A percentile compares a stretch with the other conserved stretches of the same genome.
These are phyloP conservation scores for Pemphigus obesinymphae DNA, from an alignment of 1,140 invertebrate species.

Conservation along the genomic window DNA sequence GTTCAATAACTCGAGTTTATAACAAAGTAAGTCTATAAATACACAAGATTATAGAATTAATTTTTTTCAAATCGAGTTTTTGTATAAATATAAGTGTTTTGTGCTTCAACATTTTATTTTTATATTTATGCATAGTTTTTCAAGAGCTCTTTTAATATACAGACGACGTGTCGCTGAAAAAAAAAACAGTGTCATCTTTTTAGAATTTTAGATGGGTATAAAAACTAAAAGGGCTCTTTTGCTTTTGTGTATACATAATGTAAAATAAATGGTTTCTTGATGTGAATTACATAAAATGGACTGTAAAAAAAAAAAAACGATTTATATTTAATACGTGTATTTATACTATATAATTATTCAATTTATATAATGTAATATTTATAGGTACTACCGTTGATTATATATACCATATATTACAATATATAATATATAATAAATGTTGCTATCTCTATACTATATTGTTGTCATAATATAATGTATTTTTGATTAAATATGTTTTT, in stretches of 20 bases:
- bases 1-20: too few species aligned
- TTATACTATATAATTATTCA: too few species aligned
- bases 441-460: too few species aligned
- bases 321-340: background rate
- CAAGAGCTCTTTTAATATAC: background rate
- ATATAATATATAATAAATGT: too few species aligned
- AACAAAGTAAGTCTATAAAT: background rate
- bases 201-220: background rate
- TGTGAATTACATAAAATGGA: background rate
- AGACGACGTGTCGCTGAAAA: background rate
- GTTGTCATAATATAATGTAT: too few species aligned
- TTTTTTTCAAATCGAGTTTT: background rate
- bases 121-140: background rate
- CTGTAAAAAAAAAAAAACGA: background rate
- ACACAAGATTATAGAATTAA: background rate
- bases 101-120: background rate
- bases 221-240: background rate
- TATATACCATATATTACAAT: too few species aligned
- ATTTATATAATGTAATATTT: too few species aligned
- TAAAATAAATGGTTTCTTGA: slow-evolving; percentile 6
- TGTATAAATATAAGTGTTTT: background rate
- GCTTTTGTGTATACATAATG: background rate
- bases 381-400: too few species aligned
- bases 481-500: too few species aligned
- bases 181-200: background rate